These are phyloP conservation scores for Pachypeltis micranthus DNA, from an alignment of 1,140 invertebrate species.

Conservation along the genomic window DNA sequence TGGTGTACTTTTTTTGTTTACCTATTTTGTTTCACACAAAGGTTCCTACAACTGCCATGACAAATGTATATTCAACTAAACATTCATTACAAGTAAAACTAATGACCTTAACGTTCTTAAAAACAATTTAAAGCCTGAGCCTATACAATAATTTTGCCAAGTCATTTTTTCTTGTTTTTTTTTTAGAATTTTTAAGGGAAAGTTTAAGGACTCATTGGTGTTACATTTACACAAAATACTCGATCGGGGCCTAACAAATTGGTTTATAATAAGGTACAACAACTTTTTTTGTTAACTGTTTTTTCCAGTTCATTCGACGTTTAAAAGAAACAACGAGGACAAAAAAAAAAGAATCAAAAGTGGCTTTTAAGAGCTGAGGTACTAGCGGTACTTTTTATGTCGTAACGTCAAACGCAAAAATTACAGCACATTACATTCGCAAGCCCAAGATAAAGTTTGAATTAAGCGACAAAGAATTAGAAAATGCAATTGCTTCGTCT, in stretches of 20 bases:
- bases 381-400: too few species aligned
- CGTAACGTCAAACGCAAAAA: too few species aligned
- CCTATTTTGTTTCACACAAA: slow-evolving; percentile 3
- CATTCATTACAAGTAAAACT: slow-evolving; percentile 15
- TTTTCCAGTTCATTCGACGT: not conserved
- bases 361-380: too few species aligned
- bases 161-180: slow-evolving; percentile 10
- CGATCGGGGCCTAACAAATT: slow-evolving; percentile 1
- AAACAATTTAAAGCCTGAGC: slow-evolving; percentile 17
- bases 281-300: too few species aligned
- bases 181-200: slow-evolving; percentile 10
- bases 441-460: too few species aligned
- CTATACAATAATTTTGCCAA: not conserved
- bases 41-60: slow-evolving; percentile 10
- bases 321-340: slow-evolving; percentile 10
- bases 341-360: slow-evolving; percentile 7
- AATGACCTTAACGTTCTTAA: slow-evolving; percentile 9
- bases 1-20: slow-evolving; percentile 10
- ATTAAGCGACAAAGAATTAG: too few species aligned
- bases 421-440: too few species aligned
- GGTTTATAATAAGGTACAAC: too few species aligned
- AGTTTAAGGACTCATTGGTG: not conserved
- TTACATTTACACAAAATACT: slow-evolving; percentile 8
- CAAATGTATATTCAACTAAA: slow-evolving; percentile 15
- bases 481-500: too few species aligned